Percentiles rank a stretch among this genome's conserved stretches.
phyloP scores from a whole-genome alignment of 2,888 invertebrate species.

The Pyrochroa serraticornis region DNA sequence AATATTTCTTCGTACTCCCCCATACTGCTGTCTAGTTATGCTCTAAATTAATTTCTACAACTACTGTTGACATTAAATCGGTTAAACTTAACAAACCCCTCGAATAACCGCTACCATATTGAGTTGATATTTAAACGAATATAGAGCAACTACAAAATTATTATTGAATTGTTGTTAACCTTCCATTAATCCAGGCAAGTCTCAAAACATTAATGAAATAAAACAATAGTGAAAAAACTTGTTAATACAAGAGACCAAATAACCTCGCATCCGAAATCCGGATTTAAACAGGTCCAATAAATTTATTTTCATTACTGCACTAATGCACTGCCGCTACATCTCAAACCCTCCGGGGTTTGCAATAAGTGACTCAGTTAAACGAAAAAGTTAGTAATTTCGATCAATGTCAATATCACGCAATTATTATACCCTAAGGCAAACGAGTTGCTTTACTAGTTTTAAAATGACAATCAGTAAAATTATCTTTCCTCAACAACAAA shows the following conservation, averaged over 20 bases:
- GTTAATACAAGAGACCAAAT: background rate
- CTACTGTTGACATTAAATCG: background rate
- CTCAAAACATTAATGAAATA: constrained; percentile 7
- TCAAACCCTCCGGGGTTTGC: too few species aligned
- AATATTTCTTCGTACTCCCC: constrained; percentile 14
- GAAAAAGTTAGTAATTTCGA: constrained; percentile 1
- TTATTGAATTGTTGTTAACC: constrained; percentile 19
- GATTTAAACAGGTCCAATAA: too few species aligned
- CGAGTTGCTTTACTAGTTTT: background rate
- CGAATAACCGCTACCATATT: constrained; percentile 5
- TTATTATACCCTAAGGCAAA: background rate
- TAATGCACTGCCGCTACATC: too few species aligned
- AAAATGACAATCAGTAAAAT: too few species aligned
- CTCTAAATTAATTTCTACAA: constrained; percentile 1
- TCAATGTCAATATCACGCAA: background rate
- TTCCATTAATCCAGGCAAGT: constrained; percentile 5
- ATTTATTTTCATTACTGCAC: too few species aligned
- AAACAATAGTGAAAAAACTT: constrained; percentile 4
- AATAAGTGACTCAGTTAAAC: background rate
- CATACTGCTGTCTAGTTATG: background rate
- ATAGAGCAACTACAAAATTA: background rate
- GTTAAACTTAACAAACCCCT: constrained; percentile 1
- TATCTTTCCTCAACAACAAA: too few species aligned
- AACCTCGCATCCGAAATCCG: too few species aligned
- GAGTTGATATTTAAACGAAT: constrained; percentile 9